A percentile compares a stretch with the other conserved stretches of the same genome.
Evolutionary conservation across 2,113 vertebrate genomes (phyloP).

Genomic region (Machaerirhynchus nigripectus): DNA sequence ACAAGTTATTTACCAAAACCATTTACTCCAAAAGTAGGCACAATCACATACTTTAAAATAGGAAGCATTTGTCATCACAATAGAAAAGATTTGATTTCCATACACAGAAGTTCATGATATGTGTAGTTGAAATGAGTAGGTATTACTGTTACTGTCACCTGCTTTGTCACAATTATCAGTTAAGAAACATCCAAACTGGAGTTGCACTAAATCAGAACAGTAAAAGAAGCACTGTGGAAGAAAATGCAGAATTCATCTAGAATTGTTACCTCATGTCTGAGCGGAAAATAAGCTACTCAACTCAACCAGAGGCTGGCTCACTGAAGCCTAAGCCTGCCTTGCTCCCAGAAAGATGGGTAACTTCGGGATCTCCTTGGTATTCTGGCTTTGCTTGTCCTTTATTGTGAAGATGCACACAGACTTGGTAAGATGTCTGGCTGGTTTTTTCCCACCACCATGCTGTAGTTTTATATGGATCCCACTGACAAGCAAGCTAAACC

Average conservation of each 20-base stretch:
- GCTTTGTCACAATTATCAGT: neutral
- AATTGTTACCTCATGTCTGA: neutral
- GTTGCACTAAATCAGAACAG: neutral
- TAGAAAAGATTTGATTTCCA: neutral
- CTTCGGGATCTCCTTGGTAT: neutral
- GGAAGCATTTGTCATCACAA: neutral
- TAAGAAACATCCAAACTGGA: neutral
- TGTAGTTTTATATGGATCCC: neutral
- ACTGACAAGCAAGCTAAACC: neutral
- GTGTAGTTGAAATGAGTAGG: neutral
- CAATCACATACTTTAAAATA: neutral
- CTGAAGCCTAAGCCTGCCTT: neutral
- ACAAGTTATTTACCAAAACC: constrained; percentile 21
- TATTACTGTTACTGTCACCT: neutral
- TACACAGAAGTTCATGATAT: neutral
- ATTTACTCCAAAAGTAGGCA: constrained; percentile 1
- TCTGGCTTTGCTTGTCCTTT: neutral
- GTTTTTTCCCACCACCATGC: neutral
- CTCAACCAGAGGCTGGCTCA: neutral
- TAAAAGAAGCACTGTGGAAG: neutral
- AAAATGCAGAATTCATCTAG: neutral
- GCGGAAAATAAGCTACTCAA: neutral
- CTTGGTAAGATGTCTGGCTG: neutral
- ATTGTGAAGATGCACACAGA: neutral
- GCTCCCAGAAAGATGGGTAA: neutral